Base-by-base conservation (phyloP, 2,888 invertebrate genomes). In the Acronicta psi region DNA sequence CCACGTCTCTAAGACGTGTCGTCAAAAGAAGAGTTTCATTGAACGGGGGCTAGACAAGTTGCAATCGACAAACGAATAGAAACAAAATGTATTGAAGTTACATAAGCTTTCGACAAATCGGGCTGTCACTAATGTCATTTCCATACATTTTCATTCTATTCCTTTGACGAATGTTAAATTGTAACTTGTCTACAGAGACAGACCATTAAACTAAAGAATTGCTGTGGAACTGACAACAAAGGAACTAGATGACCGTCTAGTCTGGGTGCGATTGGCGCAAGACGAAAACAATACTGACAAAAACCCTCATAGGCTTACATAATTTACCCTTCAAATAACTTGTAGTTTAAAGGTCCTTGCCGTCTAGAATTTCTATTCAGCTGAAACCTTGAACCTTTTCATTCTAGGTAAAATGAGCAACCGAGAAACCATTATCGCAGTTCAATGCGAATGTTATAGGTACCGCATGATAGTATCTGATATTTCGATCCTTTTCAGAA, bases 401-500 rank as follows among this genome's bases (percentile, higher is more conserved):
- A 31, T 16, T 50, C 16, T 40, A 51, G 17, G 29, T 46, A 64
- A 55, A 69, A 69, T 41, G 49, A 41, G 49, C 59, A 60, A 60
- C 41, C 42, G 53, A 68, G 70, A 59, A 50, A 44, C 61, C 54
- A 70, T 74, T 70, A 60, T 52, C 20, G 54, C 47, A 41, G 47
- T 55, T 66, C 54, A 70, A 62, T 29, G 45, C 49, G 37, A 57
- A 66, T 57, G 54, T 62, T 59, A 66, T 49, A 67, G 54, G 51
- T n/a, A n/a, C n/a, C n/a, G 38, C 45, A 46, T 60, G 54, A 62
- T 57, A 56, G 52, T 54, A 65, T 74, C 67, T 67, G 59, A 58
- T 42, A 55, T 63, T 71, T 56, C 71, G 49, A 58, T 59, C 59
- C 53, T 58, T 63, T 70, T 64, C 59, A 64, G 40, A 57, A 49